Evolutionary conservation across 64 coral and sea anemone species (phyloP).

Genomic region (Montipora foliosa): DNA sequence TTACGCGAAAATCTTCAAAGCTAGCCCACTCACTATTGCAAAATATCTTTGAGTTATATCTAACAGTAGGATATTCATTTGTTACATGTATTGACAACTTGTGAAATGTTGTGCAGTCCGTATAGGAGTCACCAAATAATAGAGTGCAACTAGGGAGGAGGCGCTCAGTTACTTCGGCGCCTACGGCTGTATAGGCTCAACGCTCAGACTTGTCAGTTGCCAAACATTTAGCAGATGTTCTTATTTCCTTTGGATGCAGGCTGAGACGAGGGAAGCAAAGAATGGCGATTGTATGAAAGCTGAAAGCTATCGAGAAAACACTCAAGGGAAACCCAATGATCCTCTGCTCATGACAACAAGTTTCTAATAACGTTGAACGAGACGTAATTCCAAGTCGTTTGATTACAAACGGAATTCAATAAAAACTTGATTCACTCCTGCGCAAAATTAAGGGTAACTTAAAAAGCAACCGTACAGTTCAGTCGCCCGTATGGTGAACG

Average conservation of each 20-base stretch:
- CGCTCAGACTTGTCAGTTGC: too few relatives aligned
- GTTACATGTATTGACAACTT: too few relatives aligned
- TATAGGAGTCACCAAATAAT: too few relatives aligned
- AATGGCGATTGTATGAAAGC: neutral
- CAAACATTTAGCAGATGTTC: neutral
- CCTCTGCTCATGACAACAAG: conserved; percentile 6
- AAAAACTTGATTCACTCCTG: neutral
- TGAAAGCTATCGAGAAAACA: neutral
- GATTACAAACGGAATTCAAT: neutral
- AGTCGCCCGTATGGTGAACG: neutral
- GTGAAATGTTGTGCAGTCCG: too few relatives aligned
- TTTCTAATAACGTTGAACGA: neutral
- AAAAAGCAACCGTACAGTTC: neutral
- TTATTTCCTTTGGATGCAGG: neutral
- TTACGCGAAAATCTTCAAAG: too few relatives aligned
- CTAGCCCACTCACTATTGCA: too few relatives aligned
- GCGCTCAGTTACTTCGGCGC: too few relatives aligned
- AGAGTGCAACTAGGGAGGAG: too few relatives aligned
- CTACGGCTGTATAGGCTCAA: too few relatives aligned
- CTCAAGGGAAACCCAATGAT: neutral
- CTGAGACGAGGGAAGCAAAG: neutral
- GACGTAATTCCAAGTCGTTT: neutral
- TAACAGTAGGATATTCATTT: too few relatives aligned
- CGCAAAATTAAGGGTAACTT: neutral
- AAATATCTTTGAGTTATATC: too few relatives aligned